Evolutionary conservation across 2,797 vertebrate genomes (phyloP), one percentile per base, ranked within the genome.

Genomic region (Ceryle rudis): DNA sequence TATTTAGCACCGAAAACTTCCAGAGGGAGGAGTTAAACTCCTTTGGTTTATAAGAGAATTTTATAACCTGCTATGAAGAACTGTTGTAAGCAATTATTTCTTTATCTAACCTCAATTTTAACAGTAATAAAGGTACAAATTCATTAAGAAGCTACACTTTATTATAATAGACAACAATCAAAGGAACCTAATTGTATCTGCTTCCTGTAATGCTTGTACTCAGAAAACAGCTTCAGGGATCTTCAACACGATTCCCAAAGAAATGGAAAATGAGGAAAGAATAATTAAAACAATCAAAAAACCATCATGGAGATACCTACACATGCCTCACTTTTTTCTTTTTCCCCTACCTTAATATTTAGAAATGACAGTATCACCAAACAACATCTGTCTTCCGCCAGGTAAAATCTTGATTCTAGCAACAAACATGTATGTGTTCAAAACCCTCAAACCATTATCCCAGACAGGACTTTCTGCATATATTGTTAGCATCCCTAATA

Each of bases 311-410:
- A 37, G 20, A 52, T 61, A 90, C 14, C 61, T 64, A 65, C 23
- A 64, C 18, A 66, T 4, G 70, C 33, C 12, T 80, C 70, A 55
- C 37, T 87, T 93, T 93, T 60, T 19, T 71, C 55, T 46, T 46
- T 39, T 39, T 39, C 39, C 39, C 14, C 61, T 73, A 31, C 49
- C 41, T 60, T 54, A 60, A 11, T 25, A 79, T 22, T 80, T 71
- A 94, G 93, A 89, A 89, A 70, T 14, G 66, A 90, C 46, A 87
- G 18, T 84, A 75, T 52, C 77, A 84, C 77, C 7, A 11, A 92
- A 62, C 37, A 51, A 25, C 47, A 47, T 46, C 33, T 83, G 81
- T 80, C 61, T 79, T 69, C 67, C 31, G 89, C 21, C 31, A 39
- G 71, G 31, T 26, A 86, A 83, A 81, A 93, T 65, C 41, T 60